A percentile compares a stretch with the other conserved stretches of the same genome.
Conservation (phyloP, 2,797 vertebrate genomes). For the Iguana delicatissima region DNA sequence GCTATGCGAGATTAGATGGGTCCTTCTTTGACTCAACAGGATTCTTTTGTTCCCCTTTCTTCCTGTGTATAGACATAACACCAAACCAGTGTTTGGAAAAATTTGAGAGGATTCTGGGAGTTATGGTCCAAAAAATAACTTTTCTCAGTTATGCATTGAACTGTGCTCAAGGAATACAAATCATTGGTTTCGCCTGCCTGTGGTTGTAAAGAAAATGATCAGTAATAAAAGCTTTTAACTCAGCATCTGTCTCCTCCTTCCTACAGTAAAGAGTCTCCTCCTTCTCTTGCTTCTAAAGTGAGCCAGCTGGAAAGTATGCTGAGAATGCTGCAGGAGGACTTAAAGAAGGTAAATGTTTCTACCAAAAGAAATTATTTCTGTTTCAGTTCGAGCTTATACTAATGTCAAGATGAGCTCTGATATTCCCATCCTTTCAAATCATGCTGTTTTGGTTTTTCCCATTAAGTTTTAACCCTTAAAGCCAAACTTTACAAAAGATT, state of each 20-base stretch:
- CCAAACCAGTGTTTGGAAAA: too few species aligned
- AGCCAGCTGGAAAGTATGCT: conserved; percentile 95
- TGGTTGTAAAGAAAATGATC: not conserved
- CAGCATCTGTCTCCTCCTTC: conserved; percentile 52
- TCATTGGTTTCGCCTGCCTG: not conserved
- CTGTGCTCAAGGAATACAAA: not conserved
- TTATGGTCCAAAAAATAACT: too few species aligned
- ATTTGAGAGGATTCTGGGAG: too few species aligned
- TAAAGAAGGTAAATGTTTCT: conserved; percentile 88
- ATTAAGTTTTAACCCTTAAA: not conserved
- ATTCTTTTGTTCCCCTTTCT: not conserved
- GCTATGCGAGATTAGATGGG: not conserved
- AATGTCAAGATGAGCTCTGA: not conserved
- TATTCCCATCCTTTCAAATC: not conserved
- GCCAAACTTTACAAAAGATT: not conserved
- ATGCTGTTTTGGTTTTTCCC: conserved; percentile 1
- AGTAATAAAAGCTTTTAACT: not conserved
- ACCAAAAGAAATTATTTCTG: conserved; percentile 19
- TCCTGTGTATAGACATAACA: too few species aligned
- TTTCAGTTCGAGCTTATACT: not conserved
- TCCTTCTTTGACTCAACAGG: not conserved
- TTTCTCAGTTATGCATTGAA: too few species aligned
- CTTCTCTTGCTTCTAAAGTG: conserved; percentile 91
- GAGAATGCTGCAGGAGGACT: conserved; percentile 92
- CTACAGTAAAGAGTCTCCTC: conserved; percentile 89